These are phyloP conservation scores for Caenorhabditis imperialis DNA, from an alignment of 2,888 invertebrate genomes.

Conservation along the genomic window DNA sequence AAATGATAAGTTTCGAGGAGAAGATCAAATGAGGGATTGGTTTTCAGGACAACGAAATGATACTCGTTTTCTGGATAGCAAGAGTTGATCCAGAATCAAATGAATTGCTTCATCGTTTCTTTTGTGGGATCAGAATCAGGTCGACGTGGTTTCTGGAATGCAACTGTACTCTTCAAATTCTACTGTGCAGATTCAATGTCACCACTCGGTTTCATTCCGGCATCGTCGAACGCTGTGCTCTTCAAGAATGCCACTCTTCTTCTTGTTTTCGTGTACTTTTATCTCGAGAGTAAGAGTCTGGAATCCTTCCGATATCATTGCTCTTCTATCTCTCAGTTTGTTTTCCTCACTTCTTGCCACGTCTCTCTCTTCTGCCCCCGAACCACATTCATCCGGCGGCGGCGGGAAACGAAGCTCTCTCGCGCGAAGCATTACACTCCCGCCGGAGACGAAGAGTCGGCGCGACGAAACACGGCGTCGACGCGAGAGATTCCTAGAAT, in stretches of 20 bases:
- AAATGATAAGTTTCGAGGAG: constrained; percentile 7
- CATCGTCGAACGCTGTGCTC: too few relatives aligned
- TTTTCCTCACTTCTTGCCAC: constrained; percentile 38
- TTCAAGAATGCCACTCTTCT: too few relatives aligned
- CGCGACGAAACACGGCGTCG: constrained; percentile 41
- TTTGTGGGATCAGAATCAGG: too few relatives aligned
- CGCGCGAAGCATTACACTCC: constrained; percentile 38
- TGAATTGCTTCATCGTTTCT: too few relatives aligned
- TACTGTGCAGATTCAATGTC: too few relatives aligned
- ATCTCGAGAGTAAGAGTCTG: constrained; percentile 1
- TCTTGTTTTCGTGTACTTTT: too few relatives aligned
- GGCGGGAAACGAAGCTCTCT: not conserved
- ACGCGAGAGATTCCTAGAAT: constrained; percentile 50
- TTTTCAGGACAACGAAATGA: not conserved
- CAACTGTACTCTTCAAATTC: too few relatives aligned
- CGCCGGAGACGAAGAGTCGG: constrained; percentile 37
- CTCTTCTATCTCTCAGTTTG: constrained; percentile 32
- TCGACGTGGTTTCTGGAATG: too few relatives aligned
- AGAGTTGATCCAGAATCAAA: too few relatives aligned
- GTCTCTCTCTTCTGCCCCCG: constrained; percentile 37
- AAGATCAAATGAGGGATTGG: constrained; percentile 11
- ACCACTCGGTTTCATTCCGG: too few relatives aligned
- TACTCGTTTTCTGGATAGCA: too few relatives aligned
- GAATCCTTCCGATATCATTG: constrained; percentile 30
- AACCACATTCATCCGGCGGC: constrained; percentile 39